These are phyloP conservation scores for Smithornis capensis DNA, from an alignment of 2,113 vertebrate species.

Conservation along the genomic window DNA sequence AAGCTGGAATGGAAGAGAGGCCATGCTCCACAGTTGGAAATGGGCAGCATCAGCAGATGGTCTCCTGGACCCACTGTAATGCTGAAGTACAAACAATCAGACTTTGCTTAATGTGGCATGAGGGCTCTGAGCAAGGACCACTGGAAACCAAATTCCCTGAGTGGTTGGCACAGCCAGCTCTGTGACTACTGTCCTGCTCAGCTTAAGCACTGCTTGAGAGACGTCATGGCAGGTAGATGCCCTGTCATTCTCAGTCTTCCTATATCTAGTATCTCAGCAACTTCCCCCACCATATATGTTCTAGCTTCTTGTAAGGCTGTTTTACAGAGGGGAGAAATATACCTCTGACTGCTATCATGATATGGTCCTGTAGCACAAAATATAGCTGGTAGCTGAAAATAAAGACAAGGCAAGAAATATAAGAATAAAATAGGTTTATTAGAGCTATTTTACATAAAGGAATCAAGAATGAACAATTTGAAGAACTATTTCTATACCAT, in stretches of 20 bases:
- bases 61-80: background rate
- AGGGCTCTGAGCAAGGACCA: background rate
- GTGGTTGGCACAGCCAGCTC: background rate
- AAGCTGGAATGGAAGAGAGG: background rate
- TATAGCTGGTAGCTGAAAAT: background rate
- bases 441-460: constrained; percentile 59
- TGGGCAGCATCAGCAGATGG: background rate
- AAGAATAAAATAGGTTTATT: constrained; percentile 78
- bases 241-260: background rate
- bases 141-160: background rate
- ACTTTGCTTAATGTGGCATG: background rate
- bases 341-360: background rate
- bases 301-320: background rate
- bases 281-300: fast-evolving
- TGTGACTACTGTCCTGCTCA: background rate
- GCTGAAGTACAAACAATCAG: background rate
- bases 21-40: background rate
- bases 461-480: constrained; percentile 22
- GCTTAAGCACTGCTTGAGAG: background rate
- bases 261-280: background rate
- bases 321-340: background rate
- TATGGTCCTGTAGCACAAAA: background rate
- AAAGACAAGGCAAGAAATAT: constrained; percentile 21
- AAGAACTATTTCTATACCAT: constrained; percentile 36
- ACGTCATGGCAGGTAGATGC: background rate